Evolutionary conservation across 2,888 invertebrate species (phyloP).

Genomic region (Drosophila tripunctata): DNA sequence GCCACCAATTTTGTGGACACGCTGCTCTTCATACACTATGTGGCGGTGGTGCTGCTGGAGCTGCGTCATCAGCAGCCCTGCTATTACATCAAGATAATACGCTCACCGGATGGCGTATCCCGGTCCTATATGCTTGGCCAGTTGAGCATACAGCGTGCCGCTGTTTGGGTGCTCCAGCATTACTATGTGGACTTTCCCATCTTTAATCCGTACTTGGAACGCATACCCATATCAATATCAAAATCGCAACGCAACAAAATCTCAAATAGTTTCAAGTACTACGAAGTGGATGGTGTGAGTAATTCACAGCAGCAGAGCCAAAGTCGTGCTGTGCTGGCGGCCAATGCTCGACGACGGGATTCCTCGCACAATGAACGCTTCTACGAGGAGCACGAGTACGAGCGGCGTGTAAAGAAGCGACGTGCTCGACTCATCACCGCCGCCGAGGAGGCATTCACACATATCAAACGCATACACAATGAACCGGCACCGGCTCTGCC

Average conservation of each 20-base stretch:
- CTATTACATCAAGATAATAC: slow-evolving; percentile 94
- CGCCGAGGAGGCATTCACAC: slow-evolving; percentile 99
- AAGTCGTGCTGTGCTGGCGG: slow-evolving; percentile 88
- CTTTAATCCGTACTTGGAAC: slow-evolving; percentile 97
- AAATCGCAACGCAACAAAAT: slow-evolving; percentile 90
- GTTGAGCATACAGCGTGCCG: slow-evolving; percentile 97
- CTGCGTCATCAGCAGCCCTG: slow-evolving; percentile 95
- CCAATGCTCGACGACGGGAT: slow-evolving; percentile 92
- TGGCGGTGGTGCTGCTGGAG: slow-evolving; percentile 96
- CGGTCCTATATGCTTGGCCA: slow-evolving; percentile 94
- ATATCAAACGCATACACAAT: slow-evolving; percentile 93
- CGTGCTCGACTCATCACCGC: slow-evolving; percentile 95
- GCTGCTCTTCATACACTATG: slow-evolving; percentile 96
- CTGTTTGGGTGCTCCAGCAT: slow-evolving; percentile 96
- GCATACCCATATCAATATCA: slow-evolving; percentile 93
- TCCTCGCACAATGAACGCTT: slow-evolving; percentile 98
- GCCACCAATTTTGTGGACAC: slow-evolving; percentile 97
- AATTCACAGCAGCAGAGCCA: slow-evolving; percentile 89
- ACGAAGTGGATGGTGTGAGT: slow-evolving; percentile 96
- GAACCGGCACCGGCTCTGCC: slow-evolving; percentile 91
- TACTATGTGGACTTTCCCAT: slow-evolving; percentile 98
- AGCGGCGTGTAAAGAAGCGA: slow-evolving; percentile 95
- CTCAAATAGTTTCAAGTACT: slow-evolving; percentile 96
- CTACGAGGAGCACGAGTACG: slow-evolving; percentile 99
- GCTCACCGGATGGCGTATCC: slow-evolving; percentile 98